Percentiles rank a stretch among this genome's conserved stretches.
phyloP scores from a whole-genome alignment of 2,113 vertebrate genomes.

The Bolborhynchus lineola region DNA sequence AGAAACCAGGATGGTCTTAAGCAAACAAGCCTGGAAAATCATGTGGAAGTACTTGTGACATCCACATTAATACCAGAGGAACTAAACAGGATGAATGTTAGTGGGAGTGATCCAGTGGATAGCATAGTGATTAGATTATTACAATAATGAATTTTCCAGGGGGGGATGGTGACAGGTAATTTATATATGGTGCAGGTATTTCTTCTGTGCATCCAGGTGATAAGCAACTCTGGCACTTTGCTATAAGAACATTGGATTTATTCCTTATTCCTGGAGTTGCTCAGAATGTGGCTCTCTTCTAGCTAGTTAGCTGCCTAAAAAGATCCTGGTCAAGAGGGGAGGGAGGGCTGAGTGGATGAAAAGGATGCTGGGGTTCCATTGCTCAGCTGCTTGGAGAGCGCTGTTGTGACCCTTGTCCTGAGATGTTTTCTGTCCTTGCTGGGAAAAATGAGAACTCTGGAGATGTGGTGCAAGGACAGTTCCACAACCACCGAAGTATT shows the following conservation, averaged over 20 bases:
- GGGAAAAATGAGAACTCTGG: not conserved
- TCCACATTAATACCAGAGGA: not conserved
- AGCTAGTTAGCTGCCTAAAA: not conserved
- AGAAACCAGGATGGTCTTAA: not conserved
- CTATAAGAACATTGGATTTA: not conserved
- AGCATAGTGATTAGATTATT: constrained; percentile 31
- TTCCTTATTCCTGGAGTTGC: not conserved
- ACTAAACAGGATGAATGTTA: constrained; percentile 34
- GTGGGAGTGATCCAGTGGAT: not conserved
- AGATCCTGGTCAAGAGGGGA: not conserved
- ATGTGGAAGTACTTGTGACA: not conserved
- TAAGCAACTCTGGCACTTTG: not conserved
- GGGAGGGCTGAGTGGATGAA: not conserved
- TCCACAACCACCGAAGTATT: not conserved
- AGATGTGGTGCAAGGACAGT: not conserved
- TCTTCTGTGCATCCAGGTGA: not conserved
- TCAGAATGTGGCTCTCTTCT: not conserved
- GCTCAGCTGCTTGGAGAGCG: not conserved
- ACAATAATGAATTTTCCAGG: constrained; percentile 28
- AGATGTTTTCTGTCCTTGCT: not conserved
- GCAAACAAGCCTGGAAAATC: not conserved
- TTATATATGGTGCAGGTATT: constrained; percentile 1
- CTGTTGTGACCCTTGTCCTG: not conserved
- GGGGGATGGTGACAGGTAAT: constrained; percentile 1
- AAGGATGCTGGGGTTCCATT: not conserved